A percentile compares a stretch with the other conserved stretches of the same genome.
Evolutionary conservation across 1,140 invertebrate genomes (phyloP).

Genomic region (Sitobion miscanthi): DNA sequence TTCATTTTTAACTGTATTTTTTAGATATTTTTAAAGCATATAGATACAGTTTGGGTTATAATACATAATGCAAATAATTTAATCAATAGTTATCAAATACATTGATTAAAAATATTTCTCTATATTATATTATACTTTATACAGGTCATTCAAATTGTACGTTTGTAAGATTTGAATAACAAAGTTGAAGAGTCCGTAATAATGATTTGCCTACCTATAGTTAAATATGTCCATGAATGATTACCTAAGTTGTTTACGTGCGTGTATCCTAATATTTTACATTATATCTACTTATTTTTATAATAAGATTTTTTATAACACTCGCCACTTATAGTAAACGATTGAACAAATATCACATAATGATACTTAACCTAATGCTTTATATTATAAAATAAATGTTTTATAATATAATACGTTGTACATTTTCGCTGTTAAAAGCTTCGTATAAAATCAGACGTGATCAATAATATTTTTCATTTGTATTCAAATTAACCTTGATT

Average conservation of each 20-base stretch:
- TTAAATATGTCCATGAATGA: neutral
- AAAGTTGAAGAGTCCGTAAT: neutral
- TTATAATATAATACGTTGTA: neutral
- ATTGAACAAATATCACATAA: neutral
- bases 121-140: neutral
- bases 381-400: neutral
- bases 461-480: neutral
- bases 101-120: neutral
- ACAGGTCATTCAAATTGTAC: neutral
- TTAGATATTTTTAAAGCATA: neutral
- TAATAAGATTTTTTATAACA: neutral
- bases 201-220: neutral
- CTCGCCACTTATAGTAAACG: neutral
- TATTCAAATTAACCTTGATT: neutral
- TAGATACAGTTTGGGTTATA: neutral
- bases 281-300: neutral
- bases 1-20: neutral
- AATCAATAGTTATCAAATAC: neutral
- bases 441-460: neutral
- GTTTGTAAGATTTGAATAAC: neutral
- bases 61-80: neutral
- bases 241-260: neutral
- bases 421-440: neutral
- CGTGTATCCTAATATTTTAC: neutral
- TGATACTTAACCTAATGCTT: neutral